Evolutionary conservation across 2,797 vertebrate genomes (phyloP).

Genomic region (Lophius americanus): DNA sequence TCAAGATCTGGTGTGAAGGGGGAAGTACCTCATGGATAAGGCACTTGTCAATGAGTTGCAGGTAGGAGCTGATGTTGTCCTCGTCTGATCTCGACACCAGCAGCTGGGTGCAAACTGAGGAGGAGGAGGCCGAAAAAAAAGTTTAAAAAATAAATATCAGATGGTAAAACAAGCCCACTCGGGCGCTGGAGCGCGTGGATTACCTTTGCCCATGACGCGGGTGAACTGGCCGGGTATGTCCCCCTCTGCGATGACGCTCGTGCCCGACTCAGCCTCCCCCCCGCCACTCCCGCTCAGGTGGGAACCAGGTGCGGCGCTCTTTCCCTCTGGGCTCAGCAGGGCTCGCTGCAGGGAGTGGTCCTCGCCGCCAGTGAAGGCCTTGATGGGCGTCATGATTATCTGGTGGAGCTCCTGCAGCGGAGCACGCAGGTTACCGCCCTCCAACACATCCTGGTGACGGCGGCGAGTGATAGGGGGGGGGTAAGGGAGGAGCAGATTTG

Average conservation of each 20-base stretch:
- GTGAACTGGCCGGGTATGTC: slow-evolving; percentile 97
- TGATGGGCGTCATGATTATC: slow-evolving; percentile 98
- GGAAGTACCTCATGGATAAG: slow-evolving; percentile 92
- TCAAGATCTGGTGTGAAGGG: too few relatives aligned
- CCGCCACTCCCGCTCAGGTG: slow-evolving; percentile 86
- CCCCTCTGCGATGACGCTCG: slow-evolving; percentile 86
- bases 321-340: slow-evolving; percentile 80
- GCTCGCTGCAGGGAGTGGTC: slow-evolving; percentile 82
- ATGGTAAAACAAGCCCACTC: not conserved
- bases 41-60: slow-evolving; percentile 98
- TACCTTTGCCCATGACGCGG: slow-evolving; percentile 98
- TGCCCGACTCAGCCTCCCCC: slow-evolving; percentile 87
- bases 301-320: slow-evolving; percentile 79
- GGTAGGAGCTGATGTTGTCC: slow-evolving; percentile 98
- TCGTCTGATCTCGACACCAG: slow-evolving; percentile 96
- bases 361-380: slow-evolving; percentile 82
- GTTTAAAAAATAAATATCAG: not conserved
- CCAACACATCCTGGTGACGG: slow-evolving; percentile 89
- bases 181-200: not conserved
- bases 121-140: not conserved
- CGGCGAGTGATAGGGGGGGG: not conserved
- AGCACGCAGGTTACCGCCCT: slow-evolving; percentile 90
- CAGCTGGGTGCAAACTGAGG: slow-evolving; percentile 96
- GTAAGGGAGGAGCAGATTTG: not conserved
- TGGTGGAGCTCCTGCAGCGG: slow-evolving; percentile 97